Base-by-base conservation (phyloP, 2,113 vertebrate genomes). In the Gopherus evgoodei region DNA sequence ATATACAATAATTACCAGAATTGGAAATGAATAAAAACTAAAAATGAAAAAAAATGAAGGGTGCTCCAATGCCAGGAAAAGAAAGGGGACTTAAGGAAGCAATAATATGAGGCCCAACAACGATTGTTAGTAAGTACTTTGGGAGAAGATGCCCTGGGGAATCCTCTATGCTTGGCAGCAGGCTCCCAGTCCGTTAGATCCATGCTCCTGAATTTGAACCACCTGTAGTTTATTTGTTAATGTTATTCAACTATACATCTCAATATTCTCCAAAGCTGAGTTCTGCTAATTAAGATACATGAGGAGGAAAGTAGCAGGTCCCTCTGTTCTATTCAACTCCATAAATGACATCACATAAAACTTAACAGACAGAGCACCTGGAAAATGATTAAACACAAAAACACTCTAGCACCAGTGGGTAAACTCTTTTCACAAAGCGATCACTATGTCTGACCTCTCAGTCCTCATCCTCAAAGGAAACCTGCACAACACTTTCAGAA, bases 1-100 rank as follows among this genome's bases (percentile, higher is more conserved):
- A 79, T 1, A 52, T 88, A 59, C 92, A 81, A 90, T 87, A 81
- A 97, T 83, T 92, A 89, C 72, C 65, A 75, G 62, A 76, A 95
- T 94, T 87, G 90, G 84, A 21, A 52, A 80, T 80, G 9, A 11
- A 44, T 65, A 47, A 8, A 31, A 53, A 25, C 8, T 9, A 35
- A n/a, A n/a, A n/a, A n/a, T n/a, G n/a, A n/a, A n/a, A n/a, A n/a
- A n/a, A n/a, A 31, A 4, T 16, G n/a, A 78, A 78, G 44, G 42
- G 65, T 5, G 4, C 19, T 38, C 65, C n/a, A 38, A 72, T 38
- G 9, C n/a, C 65, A 72, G 65, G n/a, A 17, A 72, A 72, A 35
- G 35, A 69, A 44, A 47, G 38, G 25, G 6, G 44, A 44, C 42
- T 47, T 25, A 6, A 47, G 44, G 24, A 78, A 78, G 11, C 47